Evolutionary conservation across 1,140 invertebrate genomes (phyloP), one percentile per base, ranked within the genome.

Genomic region (Nephotettix cincticeps): DNA sequence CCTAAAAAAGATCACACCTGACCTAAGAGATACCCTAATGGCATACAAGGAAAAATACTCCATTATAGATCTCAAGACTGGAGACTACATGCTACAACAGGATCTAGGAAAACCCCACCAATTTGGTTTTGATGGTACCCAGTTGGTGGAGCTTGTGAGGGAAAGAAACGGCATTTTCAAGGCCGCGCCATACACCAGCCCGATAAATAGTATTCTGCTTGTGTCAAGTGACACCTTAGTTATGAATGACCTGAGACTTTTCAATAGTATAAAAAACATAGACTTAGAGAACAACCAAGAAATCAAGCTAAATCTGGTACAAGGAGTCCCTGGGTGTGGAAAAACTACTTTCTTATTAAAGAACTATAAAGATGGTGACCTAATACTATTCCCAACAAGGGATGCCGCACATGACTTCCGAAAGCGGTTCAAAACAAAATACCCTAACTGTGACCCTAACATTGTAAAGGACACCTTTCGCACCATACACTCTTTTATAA

Each of bases 291-390:
- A 21, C 21, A 51, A 4, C 47, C 47, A 51, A n/a, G 21, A 51
- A n/a, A 51, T 51, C 4, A n/a, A 51, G n/a, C 47, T 51, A 51
- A n/a, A 51, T n/a, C 3, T 51, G 21, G 47, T 51, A 21, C 47
- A 51, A 51, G 47, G 47, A 9, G 47, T 51, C 47, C 47, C 47
- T 11, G 47, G 47, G 14, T 51, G 47, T 51, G 47, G 47, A 51
- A 51, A 51, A 21, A 51, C 47, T 11, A 51, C 47, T 3, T 51
- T 19, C n/a, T 11, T 51, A 9, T 21, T 51, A n/a, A 51, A 51
- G 6, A 51, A 51, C 47, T 51, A 51, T n/a, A 51, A n/a, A 51
- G 47, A 51, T 2, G 21, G 47, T 4, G 47, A 51, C 21, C 47
- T 4, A n/a, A 21, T 51, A 4, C 47, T 51, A 51, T 51, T 51